These are phyloP conservation scores for Flabesymbios commensalis DNA, from an alignment of 2,888 invertebrate genomes.

Conservation along the genomic window DNA sequence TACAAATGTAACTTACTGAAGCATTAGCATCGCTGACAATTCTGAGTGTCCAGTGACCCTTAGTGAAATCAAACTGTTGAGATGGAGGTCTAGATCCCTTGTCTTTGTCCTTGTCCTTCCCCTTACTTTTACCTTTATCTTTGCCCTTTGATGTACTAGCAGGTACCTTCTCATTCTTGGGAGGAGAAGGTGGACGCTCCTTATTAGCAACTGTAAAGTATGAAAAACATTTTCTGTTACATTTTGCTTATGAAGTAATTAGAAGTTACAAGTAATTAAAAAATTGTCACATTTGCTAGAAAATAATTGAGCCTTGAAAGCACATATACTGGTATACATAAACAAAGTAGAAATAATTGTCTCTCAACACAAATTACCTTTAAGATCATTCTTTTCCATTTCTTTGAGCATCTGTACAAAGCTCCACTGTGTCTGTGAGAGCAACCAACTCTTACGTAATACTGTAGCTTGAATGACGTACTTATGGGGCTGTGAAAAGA, in stretches of 20 bases:
- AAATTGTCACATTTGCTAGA: too few relatives aligned
- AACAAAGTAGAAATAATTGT: background rate
- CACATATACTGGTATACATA: too few relatives aligned
- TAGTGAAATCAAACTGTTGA: conserved; percentile 57
- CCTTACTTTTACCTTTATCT: conserved; percentile 49
- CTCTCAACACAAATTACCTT: conserved; percentile 44
- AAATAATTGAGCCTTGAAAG: too few relatives aligned
- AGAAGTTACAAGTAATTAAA: too few relatives aligned
- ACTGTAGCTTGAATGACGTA: conserved; percentile 60
- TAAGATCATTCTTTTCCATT: conserved; percentile 59
- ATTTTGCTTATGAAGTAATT: too few relatives aligned
- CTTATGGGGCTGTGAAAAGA: conserved; percentile 59
- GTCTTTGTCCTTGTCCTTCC: conserved; percentile 41
- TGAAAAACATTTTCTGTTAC: too few relatives aligned
- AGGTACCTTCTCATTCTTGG: conserved; percentile 37
- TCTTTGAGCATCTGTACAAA: conserved; percentile 59
- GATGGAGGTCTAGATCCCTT: conserved; percentile 52
- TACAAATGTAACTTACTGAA: too few relatives aligned
- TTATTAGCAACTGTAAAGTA: conserved; percentile 44
- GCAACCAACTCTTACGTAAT: conserved; percentile 57
- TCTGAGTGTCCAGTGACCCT: conserved; percentile 57
- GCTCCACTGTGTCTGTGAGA: conserved; percentile 56
- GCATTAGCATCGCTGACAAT: conserved; percentile 55
- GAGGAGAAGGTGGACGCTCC: conserved; percentile 47
- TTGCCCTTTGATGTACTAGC: conserved; percentile 42